Conservation (phyloP, 2,888 invertebrate species). For the Steinernema scapterisci region DNA sequence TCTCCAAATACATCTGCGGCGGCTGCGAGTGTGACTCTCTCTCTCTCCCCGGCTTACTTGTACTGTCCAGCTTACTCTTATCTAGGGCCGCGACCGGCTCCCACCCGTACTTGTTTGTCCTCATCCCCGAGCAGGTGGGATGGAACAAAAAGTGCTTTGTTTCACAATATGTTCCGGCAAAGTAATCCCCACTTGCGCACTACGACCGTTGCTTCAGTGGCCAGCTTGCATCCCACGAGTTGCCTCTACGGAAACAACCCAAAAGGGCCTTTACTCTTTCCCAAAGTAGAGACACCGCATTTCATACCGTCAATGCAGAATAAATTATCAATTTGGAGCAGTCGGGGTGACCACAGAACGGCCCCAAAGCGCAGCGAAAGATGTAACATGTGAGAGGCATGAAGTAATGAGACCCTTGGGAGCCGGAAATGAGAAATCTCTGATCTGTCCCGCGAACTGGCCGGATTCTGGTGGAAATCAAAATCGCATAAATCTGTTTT, state of each 20-base stretch:
- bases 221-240: neutral
- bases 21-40: neutral
- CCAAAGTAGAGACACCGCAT: neutral
- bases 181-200: constrained; percentile 17
- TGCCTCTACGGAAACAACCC: neutral
- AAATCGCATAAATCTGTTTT: neutral
- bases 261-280: neutral
- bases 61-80: neutral
- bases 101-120: constrained; percentile 25
- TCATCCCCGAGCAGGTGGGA: neutral
- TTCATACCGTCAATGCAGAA: neutral
- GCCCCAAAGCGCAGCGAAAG: neutral
- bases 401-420: constrained; percentile 19
- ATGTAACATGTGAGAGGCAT: neutral
- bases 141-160: constrained; percentile 23
- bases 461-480: too few species aligned
- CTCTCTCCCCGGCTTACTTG: neutral
- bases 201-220: neutral
- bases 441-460: neutral
- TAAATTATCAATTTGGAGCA: neutral
- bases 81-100: neutral
- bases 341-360: neutral
- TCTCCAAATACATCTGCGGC: constrained; percentile 15
- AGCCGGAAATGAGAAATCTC: constrained; percentile 29
- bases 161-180: constrained; percentile 25